Evolutionary conservation across 2,113 vertebrate genomes (phyloP).

Genomic region (Hepsetus odoe): DNA sequence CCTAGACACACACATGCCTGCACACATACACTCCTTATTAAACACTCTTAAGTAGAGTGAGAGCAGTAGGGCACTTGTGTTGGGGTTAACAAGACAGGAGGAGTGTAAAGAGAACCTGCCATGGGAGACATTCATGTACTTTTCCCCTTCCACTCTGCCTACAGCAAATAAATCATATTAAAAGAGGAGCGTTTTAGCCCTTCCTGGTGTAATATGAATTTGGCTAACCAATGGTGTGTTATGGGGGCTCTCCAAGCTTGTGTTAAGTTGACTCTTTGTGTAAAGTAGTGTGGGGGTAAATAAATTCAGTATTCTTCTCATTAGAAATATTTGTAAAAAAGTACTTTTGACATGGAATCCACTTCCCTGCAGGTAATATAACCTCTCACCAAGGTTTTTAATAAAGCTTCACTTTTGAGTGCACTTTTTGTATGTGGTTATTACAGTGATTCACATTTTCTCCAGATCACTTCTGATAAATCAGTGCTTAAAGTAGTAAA

Average conservation of each 20-base stretch:
- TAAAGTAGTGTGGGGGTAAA: constrained; percentile 6
- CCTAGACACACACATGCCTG: constrained; percentile 16
- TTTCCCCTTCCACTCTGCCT: constrained; percentile 2
- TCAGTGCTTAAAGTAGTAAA: constrained; percentile 69
- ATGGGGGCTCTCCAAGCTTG: neutral
- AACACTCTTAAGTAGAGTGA: constrained; percentile 79
- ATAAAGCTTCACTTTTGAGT: constrained; percentile 68
- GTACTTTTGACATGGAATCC: constrained; percentile 36
- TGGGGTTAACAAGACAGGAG: constrained; percentile 32
- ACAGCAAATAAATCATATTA: constrained; percentile 40
- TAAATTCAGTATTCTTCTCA: constrained; percentile 32
- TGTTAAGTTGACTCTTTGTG: constrained; percentile 11
- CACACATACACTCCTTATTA: constrained; percentile 73
- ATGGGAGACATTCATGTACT: constrained; percentile 4
- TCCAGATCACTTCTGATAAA: constrained; percentile 75
- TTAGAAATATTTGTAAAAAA: constrained; percentile 37
- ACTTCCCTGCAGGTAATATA: constrained; percentile 25
- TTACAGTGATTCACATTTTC: constrained; percentile 64
- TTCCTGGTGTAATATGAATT: neutral
- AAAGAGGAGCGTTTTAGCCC: constrained; percentile 20
- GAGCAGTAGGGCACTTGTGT: constrained; percentile 62
- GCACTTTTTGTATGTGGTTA: constrained; percentile 65
- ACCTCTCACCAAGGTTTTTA: constrained; percentile 32
- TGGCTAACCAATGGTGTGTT: neutral
- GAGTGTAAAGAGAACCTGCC: constrained; percentile 24